Evolutionary conservation across 2,888 invertebrate species (phyloP), one percentile per base, ranked within the genome.

Genomic region (Cosmorhoe ocellata): DNA sequence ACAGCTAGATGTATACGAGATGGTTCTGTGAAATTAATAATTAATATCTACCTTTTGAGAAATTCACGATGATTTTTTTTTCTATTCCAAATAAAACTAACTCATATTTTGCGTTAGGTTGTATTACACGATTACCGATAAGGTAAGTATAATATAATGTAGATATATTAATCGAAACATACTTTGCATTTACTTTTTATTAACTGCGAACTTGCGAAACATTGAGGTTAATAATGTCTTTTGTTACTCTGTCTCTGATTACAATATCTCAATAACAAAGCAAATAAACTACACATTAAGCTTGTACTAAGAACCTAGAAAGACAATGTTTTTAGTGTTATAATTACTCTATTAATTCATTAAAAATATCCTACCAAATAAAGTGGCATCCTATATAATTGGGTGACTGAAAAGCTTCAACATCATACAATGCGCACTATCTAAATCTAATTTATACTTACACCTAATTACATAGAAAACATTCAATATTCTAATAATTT

Each of bases 41-140:
- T 38, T 31, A 7, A 24, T 24, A 51, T 13, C 18, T 39, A 52
- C 37, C 45, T 46, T 33, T 37, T 13, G 10, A 33, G 14, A 42
- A 26, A 27, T 34, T 39, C 34, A 27, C 14, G 13, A 27, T 7
- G 26, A 34, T 22, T 3, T 34, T 26, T n/a, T n/a, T 5, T 30
- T 18, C 11, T 24, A 13, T 7, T 14, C 10, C 12, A 81, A 84
- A 84, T 79, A 59, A 81, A 63, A 63, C 62, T 46, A 57, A 24
- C n/a, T 24, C 8, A 33, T 32, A 37, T 13, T 31, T 7, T 63
- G 74, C 79, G 76, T 86, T 87, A 87, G 78, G 67, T 79, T 86
- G 78, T 86, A 86, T 85, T 86, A 84, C 80, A 83, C 71, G 63
- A 66, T 76, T 74, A 76, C 75, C 76, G 72, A 77, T 73, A 69